phyloP scores from a whole-genome alignment of 1,140 invertebrate genomes.

The Geopemphigus sp. region DNA sequence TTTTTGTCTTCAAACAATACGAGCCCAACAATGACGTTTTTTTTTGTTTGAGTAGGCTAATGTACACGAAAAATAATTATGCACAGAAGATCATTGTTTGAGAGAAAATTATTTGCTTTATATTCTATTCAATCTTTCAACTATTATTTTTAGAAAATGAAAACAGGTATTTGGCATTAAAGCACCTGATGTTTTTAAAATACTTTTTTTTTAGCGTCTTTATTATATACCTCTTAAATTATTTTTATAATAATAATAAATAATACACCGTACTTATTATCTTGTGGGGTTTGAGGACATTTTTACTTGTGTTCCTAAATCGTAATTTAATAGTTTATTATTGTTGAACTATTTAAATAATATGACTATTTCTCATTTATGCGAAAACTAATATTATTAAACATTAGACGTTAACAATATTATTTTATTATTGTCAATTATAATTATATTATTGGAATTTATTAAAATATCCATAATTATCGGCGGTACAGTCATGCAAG shows the following conservation, averaged over 20 bases:
- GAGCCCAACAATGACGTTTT: conserved; percentile 19
- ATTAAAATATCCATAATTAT: too few relatives aligned
- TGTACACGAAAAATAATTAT: conserved; percentile 21
- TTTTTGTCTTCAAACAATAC: conserved; percentile 29
- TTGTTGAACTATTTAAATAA: background rate
- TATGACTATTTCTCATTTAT: background rate
- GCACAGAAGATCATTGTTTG: background rate
- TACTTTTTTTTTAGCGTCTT: background rate
- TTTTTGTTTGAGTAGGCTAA: conserved; percentile 26
- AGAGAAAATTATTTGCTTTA: conserved; percentile 21
- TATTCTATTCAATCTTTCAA: background rate
- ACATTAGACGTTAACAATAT: too few relatives aligned
- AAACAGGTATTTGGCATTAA: background rate
- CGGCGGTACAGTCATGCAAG: too few relatives aligned
- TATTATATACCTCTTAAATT: too few relatives aligned
- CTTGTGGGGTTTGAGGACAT: too few relatives aligned
- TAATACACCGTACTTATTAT: too few relatives aligned
- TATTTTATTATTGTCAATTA: too few relatives aligned
- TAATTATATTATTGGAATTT: too few relatives aligned
- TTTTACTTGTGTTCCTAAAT: too few relatives aligned
- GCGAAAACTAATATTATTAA: too few relatives aligned
- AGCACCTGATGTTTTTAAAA: background rate
- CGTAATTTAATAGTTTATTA: too few relatives aligned
- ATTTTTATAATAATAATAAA: too few relatives aligned
- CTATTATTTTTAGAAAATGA: background rate